phyloP scores from a whole-genome alignment of 2,113 vertebrate genomes.

The Prionailurus viverrinus region DNA sequence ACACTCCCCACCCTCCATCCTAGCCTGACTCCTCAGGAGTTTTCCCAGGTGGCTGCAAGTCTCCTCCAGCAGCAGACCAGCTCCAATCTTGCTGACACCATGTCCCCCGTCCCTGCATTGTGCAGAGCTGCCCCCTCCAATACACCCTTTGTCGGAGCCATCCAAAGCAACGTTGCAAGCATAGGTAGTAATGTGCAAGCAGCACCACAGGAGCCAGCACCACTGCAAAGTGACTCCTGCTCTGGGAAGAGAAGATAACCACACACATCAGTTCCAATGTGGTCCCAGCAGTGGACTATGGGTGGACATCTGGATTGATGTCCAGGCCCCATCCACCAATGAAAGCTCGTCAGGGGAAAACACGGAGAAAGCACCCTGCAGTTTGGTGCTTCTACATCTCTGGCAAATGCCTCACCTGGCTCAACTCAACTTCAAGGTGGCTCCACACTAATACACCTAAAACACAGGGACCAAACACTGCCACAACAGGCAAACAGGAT shows the following conservation, averaged over 20 bases:
- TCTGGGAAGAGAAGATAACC: background rate
- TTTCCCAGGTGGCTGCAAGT: background rate
- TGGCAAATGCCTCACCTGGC: background rate
- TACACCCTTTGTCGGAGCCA: background rate
- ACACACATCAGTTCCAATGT: background rate
- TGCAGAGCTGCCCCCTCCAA: no score
- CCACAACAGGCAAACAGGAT: background rate
- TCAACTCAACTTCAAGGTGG: background rate
- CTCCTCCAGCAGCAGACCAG: background rate
- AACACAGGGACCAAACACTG: background rate
- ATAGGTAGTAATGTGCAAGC: background rate
- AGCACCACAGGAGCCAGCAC: background rate
- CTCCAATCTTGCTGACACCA: background rate
- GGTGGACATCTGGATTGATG: background rate
- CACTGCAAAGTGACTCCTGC: background rate
- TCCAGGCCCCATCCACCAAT: background rate
- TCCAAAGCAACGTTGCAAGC: background rate
- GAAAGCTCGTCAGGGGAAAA: background rate
- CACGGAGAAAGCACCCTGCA: background rate
- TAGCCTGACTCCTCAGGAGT: background rate
- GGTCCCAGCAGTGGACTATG: background rate
- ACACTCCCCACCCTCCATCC: background rate
- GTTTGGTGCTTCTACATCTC: background rate
- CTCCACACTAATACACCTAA: background rate
- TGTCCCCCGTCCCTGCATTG: background rate